phyloP scores from a whole-genome alignment of 2,888 invertebrate species.

The Linnaemya vulpina region DNA sequence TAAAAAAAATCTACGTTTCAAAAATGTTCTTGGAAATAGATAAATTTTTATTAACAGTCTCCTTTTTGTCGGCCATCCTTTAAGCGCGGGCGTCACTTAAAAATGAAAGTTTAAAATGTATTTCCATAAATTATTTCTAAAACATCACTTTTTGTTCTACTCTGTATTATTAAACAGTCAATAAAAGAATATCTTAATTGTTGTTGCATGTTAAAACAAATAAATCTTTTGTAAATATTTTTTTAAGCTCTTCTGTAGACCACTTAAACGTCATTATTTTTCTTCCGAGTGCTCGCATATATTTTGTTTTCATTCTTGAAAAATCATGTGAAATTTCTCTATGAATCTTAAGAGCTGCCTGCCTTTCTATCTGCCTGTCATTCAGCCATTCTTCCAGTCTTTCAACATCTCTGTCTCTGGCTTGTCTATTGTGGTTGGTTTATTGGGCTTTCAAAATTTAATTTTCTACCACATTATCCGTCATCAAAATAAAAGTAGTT shows the following conservation, averaged over 20 bases:
- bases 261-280: slow-evolving; percentile 17
- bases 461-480: slow-evolving; percentile 67
- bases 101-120: not conserved
- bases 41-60: no score
- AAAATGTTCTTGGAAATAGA: no score
- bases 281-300: not conserved
- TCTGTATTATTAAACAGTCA: not conserved
- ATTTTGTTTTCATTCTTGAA: slow-evolving; percentile 10
- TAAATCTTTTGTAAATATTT: not conserved
- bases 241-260: slow-evolving; percentile 8
- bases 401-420: slow-evolving; percentile 7
- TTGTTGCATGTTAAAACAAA: not conserved
- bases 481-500: slow-evolving; percentile 12
- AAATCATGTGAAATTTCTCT: slow-evolving; percentile 12
- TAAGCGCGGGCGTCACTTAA: no score
- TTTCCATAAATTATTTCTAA: no score
- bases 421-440: slow-evolving; percentile 54
- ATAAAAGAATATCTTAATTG: not conserved
- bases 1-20: no score
- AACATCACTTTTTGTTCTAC: not conserved
- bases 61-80: no score
- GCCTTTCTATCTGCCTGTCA: not conserved
- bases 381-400: not conserved
- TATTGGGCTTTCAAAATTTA: slow-evolving; percentile 67
- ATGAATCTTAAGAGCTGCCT: not conserved